A percentile compares a stretch with the other conserved stretches of the same genome.
These are phyloP conservation scores for Zaprionus nigranus DNA, from an alignment of 1,140 invertebrate species.

Conservation along the genomic window DNA sequence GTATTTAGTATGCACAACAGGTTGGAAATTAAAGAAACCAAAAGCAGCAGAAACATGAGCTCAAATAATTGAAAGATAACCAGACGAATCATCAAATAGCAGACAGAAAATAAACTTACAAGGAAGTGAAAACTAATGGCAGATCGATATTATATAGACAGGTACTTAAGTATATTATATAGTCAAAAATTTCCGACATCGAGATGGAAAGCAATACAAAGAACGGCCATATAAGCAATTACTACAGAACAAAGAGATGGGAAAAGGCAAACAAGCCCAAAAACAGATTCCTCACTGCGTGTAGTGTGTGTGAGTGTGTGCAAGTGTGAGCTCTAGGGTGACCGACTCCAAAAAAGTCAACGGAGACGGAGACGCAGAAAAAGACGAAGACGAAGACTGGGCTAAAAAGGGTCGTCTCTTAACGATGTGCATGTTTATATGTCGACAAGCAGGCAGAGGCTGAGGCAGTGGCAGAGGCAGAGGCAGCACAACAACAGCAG, in stretches of 20 bases:
- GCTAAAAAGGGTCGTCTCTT: slow-evolving; percentile 59
- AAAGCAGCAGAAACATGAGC: slow-evolving; percentile 37
- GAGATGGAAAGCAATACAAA: slow-evolving; percentile 31
- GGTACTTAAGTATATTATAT: background rate
- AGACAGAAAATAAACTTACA: slow-evolving; percentile 28
- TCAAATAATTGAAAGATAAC: slow-evolving; percentile 13
- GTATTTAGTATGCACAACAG: slow-evolving; percentile 69
- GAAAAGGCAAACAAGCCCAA: slow-evolving; percentile 66
- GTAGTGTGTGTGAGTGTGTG: slow-evolving; percentile 36
- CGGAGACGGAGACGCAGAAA: slow-evolving; percentile 2
- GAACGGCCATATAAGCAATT: slow-evolving; percentile 66
- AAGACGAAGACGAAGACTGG: slow-evolving; percentile 27
- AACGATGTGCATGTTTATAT: slow-evolving; percentile 77
- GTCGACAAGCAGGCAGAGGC: slow-evolving; percentile 19
- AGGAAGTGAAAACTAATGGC: slow-evolving; percentile 23
- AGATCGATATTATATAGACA: slow-evolving; percentile 3
- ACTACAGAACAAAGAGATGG: slow-evolving; percentile 72
- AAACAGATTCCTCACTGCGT: slow-evolving; percentile 36
- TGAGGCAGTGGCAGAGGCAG: background rate
- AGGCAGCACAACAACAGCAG: background rate
- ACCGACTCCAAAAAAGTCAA: slow-evolving; percentile 66
- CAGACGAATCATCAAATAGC: slow-evolving; percentile 59
- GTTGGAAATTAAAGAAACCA: slow-evolving; percentile 70
- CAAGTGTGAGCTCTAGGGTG: slow-evolving; percentile 64
- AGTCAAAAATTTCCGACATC: slow-evolving; percentile 19